A percentile compares a stretch with the other conserved stretches of the same genome.
Conservation (phyloP, 2,888 invertebrate species). For the Drosophila pseudotakahashii region DNA sequence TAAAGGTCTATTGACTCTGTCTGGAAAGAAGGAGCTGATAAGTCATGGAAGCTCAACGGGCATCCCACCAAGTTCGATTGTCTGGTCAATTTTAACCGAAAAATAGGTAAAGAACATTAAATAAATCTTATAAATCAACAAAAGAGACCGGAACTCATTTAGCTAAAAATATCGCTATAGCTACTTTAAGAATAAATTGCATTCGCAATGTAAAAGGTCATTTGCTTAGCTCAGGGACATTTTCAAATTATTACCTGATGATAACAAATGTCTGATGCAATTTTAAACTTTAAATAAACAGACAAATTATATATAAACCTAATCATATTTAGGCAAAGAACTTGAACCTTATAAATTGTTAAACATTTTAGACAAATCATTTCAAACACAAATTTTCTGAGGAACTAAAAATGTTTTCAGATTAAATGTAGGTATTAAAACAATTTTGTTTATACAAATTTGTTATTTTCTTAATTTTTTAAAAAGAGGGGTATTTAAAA, state of each 20-base stretch:
- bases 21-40: constrained; percentile 66
- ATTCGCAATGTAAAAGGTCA: neutral
- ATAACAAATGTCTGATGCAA: constrained; percentile 2
- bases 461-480: too few species aligned
- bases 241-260: neutral
- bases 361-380: too few species aligned
- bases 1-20: constrained; percentile 73
- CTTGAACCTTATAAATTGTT: neutral
- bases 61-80: constrained; percentile 52
- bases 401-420: too few species aligned
- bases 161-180: too few species aligned
- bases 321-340: neutral
- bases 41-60: constrained; percentile 54
- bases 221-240: neutral
- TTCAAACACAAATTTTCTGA: too few species aligned
- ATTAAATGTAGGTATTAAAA: too few species aligned
- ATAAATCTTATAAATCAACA: constrained; percentile 6
- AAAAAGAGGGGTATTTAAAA: too few species aligned
- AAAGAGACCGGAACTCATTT: neutral
- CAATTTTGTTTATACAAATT: too few species aligned
- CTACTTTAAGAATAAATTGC: neutral
- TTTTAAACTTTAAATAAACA: neutral
- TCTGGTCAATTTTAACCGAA: constrained; percentile 18
- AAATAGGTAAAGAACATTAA: neutral
- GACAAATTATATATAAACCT: neutral